phyloP scores from a whole-genome alignment of 1,140 invertebrate species.

The Latrodectus geometricus region DNA sequence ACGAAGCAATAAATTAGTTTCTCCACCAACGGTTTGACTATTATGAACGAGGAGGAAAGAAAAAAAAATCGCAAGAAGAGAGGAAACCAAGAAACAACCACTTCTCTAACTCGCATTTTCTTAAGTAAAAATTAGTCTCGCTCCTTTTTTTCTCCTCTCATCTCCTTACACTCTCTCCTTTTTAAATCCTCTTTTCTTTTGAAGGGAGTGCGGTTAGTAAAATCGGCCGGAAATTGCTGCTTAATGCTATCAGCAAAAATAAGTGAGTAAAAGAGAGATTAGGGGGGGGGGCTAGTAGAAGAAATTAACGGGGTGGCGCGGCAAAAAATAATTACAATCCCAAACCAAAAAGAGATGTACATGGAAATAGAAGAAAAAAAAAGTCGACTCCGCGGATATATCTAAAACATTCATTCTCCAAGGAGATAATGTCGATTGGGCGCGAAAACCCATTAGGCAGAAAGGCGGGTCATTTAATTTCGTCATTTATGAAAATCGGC shows the following conservation, averaged over 20 bases:
- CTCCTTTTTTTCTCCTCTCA: conserved; percentile 10
- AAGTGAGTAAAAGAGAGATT: conserved; percentile 5
- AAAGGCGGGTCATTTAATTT: conserved; percentile 56
- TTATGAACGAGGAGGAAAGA: background rate
- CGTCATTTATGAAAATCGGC: conserved; percentile 57
- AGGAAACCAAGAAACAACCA: background rate
- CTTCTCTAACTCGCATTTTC: background rate
- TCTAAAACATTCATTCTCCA: conserved; percentile 45
- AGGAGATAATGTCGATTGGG: conserved; percentile 39
- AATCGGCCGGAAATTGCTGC: conserved; percentile 47
- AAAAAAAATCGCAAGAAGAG: background rate
- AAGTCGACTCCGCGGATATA: conserved; percentile 5
- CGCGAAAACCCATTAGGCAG: conserved; percentile 53
- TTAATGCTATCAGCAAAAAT: conserved; percentile 43
- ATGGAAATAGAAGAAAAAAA: background rate
- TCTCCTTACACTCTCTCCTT: background rate
- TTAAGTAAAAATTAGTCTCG: background rate
- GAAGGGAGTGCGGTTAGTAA: conserved; percentile 7
- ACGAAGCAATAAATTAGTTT: background rate
- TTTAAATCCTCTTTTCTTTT: background rate
- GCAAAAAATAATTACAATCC: conserved; percentile 29
- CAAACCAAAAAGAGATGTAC: background rate
- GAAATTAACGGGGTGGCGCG: conserved; percentile 18
- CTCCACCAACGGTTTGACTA: background rate
- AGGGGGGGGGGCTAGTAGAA: background rate